phyloP scores from a whole-genome alignment of 2,113 vertebrate species.

The Dasypus novemcinctus region DNA sequence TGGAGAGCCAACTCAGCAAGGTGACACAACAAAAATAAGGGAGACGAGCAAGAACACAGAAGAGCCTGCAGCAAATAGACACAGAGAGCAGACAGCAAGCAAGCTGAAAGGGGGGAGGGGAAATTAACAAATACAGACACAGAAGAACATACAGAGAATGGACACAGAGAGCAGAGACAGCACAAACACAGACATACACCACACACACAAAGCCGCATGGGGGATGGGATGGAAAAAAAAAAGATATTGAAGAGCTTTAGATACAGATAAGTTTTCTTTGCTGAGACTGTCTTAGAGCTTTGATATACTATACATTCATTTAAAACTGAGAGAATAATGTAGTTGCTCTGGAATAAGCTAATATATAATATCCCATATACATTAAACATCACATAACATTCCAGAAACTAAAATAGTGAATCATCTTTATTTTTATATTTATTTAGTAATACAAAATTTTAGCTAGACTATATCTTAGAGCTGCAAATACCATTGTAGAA shows the following conservation, averaged over 20 bases:
- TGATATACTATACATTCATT: not conserved
- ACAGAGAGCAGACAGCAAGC: too few species aligned
- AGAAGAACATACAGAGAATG: too few species aligned
- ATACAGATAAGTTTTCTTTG: not conserved
- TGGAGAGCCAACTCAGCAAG: too few species aligned
- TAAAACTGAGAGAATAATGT: not conserved
- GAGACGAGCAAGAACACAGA: too few species aligned
- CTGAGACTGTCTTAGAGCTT: not conserved
- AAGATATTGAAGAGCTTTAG: not conserved
- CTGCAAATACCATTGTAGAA: not conserved
- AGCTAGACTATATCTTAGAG: not conserved
- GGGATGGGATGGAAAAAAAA: too few species aligned
- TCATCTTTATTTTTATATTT: not conserved
- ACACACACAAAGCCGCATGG: too few species aligned
- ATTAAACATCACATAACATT: conserved; percentile 27
- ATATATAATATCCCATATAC: not conserved
- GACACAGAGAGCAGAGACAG: too few species aligned
- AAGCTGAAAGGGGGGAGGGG: too few species aligned
- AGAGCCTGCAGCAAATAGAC: too few species aligned
- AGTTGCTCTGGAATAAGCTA: not conserved
- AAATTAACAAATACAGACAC: too few species aligned
- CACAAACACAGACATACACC: too few species aligned
- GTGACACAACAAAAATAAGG: too few species aligned
- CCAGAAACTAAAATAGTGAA: not conserved
- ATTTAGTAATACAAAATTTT: conserved; percentile 19